Conservation (phyloP, 2,797 vertebrate species). For the Picus viridis region DNA sequence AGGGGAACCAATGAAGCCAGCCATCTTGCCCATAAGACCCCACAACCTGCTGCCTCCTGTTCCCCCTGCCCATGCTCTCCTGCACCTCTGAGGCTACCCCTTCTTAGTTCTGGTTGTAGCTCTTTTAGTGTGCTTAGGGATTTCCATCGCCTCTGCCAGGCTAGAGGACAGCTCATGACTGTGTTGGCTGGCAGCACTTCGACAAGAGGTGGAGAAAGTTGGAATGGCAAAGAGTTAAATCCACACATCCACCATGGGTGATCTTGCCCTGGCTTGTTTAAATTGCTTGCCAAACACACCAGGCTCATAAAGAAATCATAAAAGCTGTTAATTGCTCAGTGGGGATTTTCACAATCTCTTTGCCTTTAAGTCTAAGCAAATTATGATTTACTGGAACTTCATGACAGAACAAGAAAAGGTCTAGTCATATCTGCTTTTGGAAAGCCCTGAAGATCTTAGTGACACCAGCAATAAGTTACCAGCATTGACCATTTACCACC, state of each 20-base stretch:
- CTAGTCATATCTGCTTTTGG: neutral
- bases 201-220: accelerated
- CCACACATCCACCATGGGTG: neutral
- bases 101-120: neutral
- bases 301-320: neutral
- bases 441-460: neutral
- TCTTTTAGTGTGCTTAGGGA: neutral
- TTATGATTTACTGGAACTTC: neutral
- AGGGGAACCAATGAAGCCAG: neutral
- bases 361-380: neutral
- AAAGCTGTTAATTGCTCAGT: neutral
- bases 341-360: neutral
- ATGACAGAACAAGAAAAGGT: neutral
- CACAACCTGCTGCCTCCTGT: neutral
- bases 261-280: neutral
- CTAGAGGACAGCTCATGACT: neutral
- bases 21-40: accelerated
- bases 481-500: neutral
- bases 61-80: accelerated
- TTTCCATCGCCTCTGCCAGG: neutral
- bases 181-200: accelerated
- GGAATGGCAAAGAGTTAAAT: neutral
- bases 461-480: neutral
- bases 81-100: neutral
- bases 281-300: neutral